Evolutionary conservation across 2,888 invertebrate species (phyloP).

Genomic region (Temnothorax rugatulus): DNA sequence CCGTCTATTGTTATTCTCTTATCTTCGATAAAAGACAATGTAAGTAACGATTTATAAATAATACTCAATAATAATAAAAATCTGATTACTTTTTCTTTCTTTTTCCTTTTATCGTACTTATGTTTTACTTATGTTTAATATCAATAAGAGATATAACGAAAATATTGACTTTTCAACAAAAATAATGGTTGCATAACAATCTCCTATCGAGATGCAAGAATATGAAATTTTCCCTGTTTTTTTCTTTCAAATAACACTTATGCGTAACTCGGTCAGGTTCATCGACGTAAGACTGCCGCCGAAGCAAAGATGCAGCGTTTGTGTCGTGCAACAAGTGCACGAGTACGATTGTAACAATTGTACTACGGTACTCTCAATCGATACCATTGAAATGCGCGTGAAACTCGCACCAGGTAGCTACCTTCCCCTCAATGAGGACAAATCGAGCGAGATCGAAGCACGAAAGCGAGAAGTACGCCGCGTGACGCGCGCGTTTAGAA

Average conservation of each 20-base stretch:
- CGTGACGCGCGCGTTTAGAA: slow-evolving; percentile 22
- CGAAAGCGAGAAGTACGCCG: background rate
- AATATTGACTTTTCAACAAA: background rate
- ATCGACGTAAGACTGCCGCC: background rate
- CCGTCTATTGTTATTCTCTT: background rate
- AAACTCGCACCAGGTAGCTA: background rate
- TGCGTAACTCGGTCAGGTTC: background rate
- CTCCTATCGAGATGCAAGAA: background rate
- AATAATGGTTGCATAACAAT: background rate
- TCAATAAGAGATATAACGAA: background rate
- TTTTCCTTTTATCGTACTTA: background rate
- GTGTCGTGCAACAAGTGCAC: background rate
- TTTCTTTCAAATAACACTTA: background rate
- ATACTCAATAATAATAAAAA: background rate
- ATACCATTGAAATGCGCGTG: too few relatives aligned
- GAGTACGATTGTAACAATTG: background rate
- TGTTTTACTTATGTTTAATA: background rate
- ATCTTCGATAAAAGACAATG: background rate
- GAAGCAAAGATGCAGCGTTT: background rate
- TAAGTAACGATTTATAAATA: background rate
- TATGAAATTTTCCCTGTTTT: background rate
- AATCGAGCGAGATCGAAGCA: background rate
- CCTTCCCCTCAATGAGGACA: background rate
- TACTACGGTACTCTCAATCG: background rate
- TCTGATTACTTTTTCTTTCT: background rate